These are phyloP conservation scores for Drosophila takahashii DNA, from an alignment of 1,140 invertebrate species.

Conservation along the genomic window DNA sequence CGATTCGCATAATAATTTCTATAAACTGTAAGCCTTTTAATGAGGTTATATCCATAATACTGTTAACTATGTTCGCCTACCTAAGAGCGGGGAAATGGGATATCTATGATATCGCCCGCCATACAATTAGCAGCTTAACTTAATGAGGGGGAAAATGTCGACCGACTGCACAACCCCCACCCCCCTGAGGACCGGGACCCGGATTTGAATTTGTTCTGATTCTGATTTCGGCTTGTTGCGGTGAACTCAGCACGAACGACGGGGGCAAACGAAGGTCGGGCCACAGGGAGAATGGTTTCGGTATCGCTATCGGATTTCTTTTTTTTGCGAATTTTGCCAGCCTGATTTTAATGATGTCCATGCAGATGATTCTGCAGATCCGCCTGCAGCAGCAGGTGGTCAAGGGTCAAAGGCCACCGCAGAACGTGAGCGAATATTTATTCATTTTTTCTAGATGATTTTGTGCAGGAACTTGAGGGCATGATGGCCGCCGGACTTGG, in stretches of 20 bases:
- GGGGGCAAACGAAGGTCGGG: neutral
- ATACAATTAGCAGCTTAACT: constrained; percentile 33
- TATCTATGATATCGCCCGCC: constrained; percentile 4
- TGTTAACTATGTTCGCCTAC: constrained; percentile 20
- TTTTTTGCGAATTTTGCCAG: constrained; percentile 7
- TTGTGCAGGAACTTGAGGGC: constrained; percentile 65
- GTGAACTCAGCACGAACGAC: constrained; percentile 43
- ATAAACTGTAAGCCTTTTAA: constrained; percentile 12
- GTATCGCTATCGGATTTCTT: neutral
- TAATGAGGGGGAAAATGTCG: constrained; percentile 16
- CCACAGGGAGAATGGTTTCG: constrained; percentile 14
- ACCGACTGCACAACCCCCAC: neutral
- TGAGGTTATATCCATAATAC: constrained; percentile 22
- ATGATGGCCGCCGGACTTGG: constrained; percentile 40
- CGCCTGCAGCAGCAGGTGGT: constrained; percentile 16
- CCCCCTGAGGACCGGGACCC: too few species aligned
- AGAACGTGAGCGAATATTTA: constrained; percentile 14
- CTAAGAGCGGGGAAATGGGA: neutral
- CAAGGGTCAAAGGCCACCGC: constrained; percentile 8
- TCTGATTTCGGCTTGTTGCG: constrained; percentile 29
- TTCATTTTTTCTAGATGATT: constrained; percentile 53
- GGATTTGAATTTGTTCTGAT: constrained; percentile 32
- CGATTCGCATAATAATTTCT: neutral
- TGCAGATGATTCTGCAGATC: neutral
- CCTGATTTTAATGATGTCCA: constrained; percentile 38